phyloP scores from a whole-genome alignment of 1,140 invertebrate species.

The Theocolax elegans region DNA sequence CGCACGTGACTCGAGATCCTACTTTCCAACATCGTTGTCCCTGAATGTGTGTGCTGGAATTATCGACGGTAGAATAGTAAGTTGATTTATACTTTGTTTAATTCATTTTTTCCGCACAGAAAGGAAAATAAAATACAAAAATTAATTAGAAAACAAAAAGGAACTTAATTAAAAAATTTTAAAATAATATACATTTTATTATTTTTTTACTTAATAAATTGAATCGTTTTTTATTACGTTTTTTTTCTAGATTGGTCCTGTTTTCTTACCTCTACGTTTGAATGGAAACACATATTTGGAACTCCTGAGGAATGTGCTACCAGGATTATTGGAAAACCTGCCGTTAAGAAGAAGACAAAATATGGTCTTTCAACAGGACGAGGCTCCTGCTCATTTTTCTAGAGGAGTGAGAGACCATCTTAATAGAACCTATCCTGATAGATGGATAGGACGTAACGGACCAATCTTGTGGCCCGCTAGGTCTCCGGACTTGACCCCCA shows the following conservation, averaged over 20 bases:
- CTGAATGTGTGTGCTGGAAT: no score
- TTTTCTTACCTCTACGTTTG: not conserved
- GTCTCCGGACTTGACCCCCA: slow-evolving; percentile 52
- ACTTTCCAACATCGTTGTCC: no score
- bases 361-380: not conserved
- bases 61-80: no score
- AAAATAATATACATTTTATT: no score
- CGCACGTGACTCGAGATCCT: no score
- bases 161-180: no score
- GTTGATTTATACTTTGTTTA: no score
- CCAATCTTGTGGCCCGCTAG: slow-evolving; percentile 50
- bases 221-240: no score
- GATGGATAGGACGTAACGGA: slow-evolving; percentile 52
- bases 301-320: not conserved
- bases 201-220: no score
- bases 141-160: no score
- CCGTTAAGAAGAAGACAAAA: not conserved
- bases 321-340: not conserved
- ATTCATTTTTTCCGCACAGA: no score
- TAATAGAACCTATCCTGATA: slow-evolving; percentile 43
- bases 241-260: not conserved
- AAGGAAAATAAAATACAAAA: no score
- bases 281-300: not conserved
- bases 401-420: slow-evolving; percentile 41
- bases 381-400: not conserved